phyloP scores from a whole-genome alignment of 2,113 vertebrate species.

The Stercorarius parasiticus region DNA sequence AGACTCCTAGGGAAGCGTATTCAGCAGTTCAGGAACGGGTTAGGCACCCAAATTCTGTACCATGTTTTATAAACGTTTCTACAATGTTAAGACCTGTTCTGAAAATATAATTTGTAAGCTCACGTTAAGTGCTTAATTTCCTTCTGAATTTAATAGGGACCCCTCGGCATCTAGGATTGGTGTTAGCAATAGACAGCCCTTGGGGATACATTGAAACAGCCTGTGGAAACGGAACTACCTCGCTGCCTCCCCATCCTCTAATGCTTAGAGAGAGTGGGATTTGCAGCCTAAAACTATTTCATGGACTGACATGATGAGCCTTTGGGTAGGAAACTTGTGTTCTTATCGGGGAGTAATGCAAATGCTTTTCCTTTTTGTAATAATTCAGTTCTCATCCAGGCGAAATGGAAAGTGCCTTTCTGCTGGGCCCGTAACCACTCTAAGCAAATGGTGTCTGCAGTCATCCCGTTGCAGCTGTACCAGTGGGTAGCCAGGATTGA shows the following conservation, averaged over 20 bases:
- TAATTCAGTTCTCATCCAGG: not conserved
- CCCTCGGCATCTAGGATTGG: not conserved
- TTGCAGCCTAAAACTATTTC: not conserved
- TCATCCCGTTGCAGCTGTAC: not conserved
- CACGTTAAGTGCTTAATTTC: not conserved
- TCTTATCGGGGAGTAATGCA: not conserved
- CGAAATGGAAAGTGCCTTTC: not conserved
- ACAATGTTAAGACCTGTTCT: not conserved
- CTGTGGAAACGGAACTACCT: not conserved
- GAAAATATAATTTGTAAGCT: not conserved
- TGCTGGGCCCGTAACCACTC: not conserved
- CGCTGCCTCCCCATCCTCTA: not conserved
- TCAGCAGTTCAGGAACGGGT: not conserved
- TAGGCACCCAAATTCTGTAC: not conserved
- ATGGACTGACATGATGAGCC: not conserved
- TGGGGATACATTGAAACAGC: not conserved
- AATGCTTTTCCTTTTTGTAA: not conserved
- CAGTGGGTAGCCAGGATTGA: not conserved
- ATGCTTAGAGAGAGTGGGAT: not conserved
- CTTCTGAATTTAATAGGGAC: not conserved
- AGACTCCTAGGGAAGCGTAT: not conserved
- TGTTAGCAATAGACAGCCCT: not conserved
- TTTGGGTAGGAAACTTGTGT: not conserved
- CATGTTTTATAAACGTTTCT: not conserved
- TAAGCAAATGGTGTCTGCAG: not conserved